Evolutionary conservation across 1,140 invertebrate genomes (phyloP).

Genomic region (Tetramorium simillimum): DNA sequence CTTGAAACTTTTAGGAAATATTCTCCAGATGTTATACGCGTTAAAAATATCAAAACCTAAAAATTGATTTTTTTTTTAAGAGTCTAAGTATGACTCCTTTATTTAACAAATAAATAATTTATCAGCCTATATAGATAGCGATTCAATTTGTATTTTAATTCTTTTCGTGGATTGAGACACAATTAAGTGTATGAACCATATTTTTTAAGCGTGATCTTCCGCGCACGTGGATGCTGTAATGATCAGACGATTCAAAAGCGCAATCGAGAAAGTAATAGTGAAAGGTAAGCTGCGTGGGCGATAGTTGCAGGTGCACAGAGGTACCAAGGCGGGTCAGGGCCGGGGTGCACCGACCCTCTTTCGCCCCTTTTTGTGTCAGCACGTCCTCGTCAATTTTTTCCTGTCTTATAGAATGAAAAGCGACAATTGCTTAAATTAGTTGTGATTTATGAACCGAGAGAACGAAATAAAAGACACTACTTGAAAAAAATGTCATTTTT

Average conservation of each 20-base stretch:
- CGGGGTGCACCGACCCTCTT: neutral
- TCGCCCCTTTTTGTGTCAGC: neutral
- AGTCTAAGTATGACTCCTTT: no score
- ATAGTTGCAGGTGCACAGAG: constrained; percentile 76
- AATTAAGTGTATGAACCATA: neutral
- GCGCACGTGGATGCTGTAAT: constrained; percentile 28
- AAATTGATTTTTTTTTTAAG: no score
- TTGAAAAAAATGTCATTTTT: neutral
- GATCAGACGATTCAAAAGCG: constrained; percentile 70
- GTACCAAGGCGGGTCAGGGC: constrained; percentile 62
- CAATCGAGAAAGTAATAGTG: constrained; percentile 80
- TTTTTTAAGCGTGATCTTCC: neutral
- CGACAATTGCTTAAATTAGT: neutral
- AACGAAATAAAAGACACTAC: neutral
- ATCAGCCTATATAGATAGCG: neutral
- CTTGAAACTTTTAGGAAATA: no score
- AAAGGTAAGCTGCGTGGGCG: constrained; percentile 80
- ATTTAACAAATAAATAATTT: neutral
- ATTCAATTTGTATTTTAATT: neutral
- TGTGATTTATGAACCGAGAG: neutral
- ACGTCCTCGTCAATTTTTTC: neutral
- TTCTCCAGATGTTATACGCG: no score
- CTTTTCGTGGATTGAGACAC: neutral
- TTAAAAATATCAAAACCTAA: no score
- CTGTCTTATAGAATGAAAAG: neutral